These are phyloP conservation scores for Psittacula derbiana DNA, from an alignment of 2,797 vertebrate species.

Conservation along the genomic window DNA sequence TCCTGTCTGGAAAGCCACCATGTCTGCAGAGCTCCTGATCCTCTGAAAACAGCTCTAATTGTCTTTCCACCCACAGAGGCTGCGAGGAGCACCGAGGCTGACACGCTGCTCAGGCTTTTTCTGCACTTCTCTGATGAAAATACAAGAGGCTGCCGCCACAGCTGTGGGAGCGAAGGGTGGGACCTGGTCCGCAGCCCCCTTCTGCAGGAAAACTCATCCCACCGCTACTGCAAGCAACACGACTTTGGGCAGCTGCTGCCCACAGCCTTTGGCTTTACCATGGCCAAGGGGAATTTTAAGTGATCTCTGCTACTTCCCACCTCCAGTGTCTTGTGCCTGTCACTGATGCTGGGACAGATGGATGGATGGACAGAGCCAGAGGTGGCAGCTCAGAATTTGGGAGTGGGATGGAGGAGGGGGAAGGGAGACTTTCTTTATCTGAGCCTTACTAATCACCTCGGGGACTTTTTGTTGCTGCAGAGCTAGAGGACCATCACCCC, in stretches of 20 bases:
- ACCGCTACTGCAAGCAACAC: fast-evolving
- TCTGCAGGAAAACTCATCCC: background rate
- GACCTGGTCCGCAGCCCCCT: background rate
- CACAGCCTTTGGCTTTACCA: background rate
- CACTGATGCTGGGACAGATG: background rate
- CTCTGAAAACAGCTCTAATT: background rate
- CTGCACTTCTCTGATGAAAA: background rate
- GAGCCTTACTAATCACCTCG: background rate
- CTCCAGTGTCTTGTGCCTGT: background rate
- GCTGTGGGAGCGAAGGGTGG: background rate
- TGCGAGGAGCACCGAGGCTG: fast-evolving
- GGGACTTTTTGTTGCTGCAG: background rate
- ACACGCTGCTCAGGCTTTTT: background rate
- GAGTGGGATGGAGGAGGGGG: background rate
- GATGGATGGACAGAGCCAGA: background rate
- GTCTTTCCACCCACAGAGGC: background rate
- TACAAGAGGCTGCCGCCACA: background rate
- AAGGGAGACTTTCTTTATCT: background rate
- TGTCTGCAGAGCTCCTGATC: background rate
- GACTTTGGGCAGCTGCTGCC: background rate
- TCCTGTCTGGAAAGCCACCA: background rate
- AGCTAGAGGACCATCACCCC: background rate
- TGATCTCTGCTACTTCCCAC: background rate
- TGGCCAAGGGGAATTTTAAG: background rate
- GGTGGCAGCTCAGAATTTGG: background rate